Evolutionary conservation across 2,888 invertebrate species (phyloP).

Genomic region (Lymantria dispar): DNA sequence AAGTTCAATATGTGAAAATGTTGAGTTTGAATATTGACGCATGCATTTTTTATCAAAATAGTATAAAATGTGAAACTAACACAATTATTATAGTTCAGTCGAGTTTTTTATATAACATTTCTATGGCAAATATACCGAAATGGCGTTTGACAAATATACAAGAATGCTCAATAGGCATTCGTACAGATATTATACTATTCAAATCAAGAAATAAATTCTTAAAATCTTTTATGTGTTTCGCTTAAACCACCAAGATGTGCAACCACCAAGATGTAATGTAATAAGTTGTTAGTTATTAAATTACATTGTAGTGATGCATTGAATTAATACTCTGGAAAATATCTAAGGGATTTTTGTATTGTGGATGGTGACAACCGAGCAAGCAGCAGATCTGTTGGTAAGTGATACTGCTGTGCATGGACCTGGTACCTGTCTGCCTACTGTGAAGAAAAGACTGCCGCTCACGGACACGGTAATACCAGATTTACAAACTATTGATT

Average conservation of each 20-base stretch:
- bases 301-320: too few species aligned
- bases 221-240: constrained; percentile 54
- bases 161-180: constrained; percentile 73
- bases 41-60: constrained; percentile 40
- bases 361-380: too few species aligned
- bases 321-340: too few species aligned
- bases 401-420: too few species aligned
- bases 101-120: constrained; percentile 77
- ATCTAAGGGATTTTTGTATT: too few species aligned
- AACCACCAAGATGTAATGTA: too few species aligned
- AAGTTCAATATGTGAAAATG: background rate
- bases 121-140: constrained; percentile 67
- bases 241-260: constrained; percentile 16
- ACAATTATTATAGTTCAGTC: constrained; percentile 65
- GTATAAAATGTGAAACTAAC: constrained; percentile 47
- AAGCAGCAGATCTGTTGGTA: too few species aligned
- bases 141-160: constrained; percentile 71
- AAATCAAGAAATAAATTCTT: constrained; percentile 75
- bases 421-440: too few species aligned
- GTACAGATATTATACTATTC: constrained; percentile 74
- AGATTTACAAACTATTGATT: too few species aligned
- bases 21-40: constrained; percentile 14
- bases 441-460: too few species aligned
- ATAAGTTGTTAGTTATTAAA: too few species aligned
- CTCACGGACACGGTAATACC: too few species aligned